These are phyloP conservation scores for Ifrita kowaldi DNA, from an alignment of 2,113 vertebrate species.

Conservation along the genomic window DNA sequence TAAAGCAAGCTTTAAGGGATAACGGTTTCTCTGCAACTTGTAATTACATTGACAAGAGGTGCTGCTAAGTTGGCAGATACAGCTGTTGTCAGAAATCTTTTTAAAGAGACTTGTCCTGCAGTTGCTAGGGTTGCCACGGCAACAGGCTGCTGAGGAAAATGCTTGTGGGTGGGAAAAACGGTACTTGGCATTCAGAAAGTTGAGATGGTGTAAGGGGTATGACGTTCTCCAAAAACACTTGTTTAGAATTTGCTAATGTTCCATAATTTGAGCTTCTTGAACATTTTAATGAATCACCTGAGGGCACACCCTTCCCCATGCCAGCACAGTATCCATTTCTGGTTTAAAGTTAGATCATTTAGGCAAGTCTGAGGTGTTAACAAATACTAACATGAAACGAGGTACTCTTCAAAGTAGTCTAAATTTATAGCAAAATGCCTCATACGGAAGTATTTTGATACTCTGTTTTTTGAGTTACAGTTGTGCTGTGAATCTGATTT, in stretches of 20 bases:
- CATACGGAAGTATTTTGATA: not conserved
- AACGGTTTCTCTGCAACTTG: not conserved
- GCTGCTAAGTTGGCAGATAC: conserved; percentile 8
- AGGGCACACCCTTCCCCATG: not conserved
- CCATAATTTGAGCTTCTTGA: not conserved
- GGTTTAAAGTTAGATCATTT: not conserved
- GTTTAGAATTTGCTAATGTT: not conserved
- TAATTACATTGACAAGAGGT: conserved; percentile 32
- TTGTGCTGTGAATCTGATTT: not conserved
- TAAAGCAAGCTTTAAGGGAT: not conserved
- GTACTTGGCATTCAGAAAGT: not conserved
- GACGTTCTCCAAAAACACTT: not conserved
- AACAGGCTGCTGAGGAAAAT: conserved; percentile 12
- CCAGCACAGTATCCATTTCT: not conserved
- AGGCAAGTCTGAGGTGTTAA: not conserved
- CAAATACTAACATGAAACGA: not conserved
- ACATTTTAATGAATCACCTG: not conserved
- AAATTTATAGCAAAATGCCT: not conserved
- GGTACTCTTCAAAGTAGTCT: not conserved
- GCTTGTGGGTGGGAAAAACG: conserved; percentile 11
- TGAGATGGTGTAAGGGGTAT: not conserved
- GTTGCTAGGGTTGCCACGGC: conserved; percentile 10
- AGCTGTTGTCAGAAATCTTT: conserved; percentile 32
- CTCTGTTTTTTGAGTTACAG: not conserved
- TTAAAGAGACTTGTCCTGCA: not conserved